Evolutionary conservation across 2,888 invertebrate genomes (phyloP), one percentile per base, ranked within the genome.

Genomic region (Smittia sp.): DNA sequence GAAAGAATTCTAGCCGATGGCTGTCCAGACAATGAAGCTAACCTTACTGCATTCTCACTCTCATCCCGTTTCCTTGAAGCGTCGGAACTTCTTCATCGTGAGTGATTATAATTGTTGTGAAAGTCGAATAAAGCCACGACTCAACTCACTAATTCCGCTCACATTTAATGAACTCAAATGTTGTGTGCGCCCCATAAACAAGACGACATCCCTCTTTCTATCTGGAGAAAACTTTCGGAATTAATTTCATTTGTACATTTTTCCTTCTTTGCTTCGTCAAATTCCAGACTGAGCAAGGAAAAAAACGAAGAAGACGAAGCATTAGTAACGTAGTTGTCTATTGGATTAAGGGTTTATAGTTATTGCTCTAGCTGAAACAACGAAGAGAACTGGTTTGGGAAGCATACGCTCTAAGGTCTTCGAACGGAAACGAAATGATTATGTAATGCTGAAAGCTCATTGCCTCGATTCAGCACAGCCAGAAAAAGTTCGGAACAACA

Each of bases 211-310:
- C 11, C 22, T 15, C 52, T 13, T 11, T 6, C 4, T 46, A 18
- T 24, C 9, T 20, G 6, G 24, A n/a, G 46, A 46, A 46, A 68
- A 68, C 46, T 68, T 68, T 68, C 20, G 25, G 27, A 68, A 68
- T 68, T 68, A 68, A 68, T 68, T 68, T 68, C 68, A 68, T 68
- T 52, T 68, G 67, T 65, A 65, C 65, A 65, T 41, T 67, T n/a
- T 67, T 39, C 39, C 22, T 20, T 24, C 18, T 67, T 20, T 67
- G 32, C 67, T 22, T 62, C 68, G 22, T 68, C 52, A 46, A 22
- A 22, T 46, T n/a, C n/a, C 46, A 11, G 2, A 3, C 11, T 6
- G n/a, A 46, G 46, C 46, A 15, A 46, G 11, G 11, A 46, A 46
- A n/a, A 13, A 32, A 46, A 46, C 46, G 46, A 46, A 46, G 46